Evolutionary conservation across 2,888 invertebrate genomes (phyloP).

Genomic region (Alviniconcha strummeri): DNA sequence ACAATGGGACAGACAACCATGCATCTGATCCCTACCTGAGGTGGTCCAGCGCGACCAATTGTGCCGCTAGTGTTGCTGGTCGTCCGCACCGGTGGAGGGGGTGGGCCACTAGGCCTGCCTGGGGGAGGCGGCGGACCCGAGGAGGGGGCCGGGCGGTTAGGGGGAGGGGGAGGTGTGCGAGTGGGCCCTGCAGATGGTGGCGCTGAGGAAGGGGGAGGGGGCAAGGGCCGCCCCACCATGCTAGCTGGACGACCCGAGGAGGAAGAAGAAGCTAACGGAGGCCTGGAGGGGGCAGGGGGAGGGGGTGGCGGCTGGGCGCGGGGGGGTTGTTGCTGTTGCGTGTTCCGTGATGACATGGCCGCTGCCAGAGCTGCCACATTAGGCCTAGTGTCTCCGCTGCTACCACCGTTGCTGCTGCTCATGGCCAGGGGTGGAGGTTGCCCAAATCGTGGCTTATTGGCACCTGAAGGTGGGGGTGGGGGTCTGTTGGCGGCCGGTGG

Average conservation of each 20-base stretch:
- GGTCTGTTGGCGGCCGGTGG: conserved; percentile 63
- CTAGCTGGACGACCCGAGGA: conserved; percentile 38
- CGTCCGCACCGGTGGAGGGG: conserved; percentile 56
- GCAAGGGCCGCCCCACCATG: conserved; percentile 45
- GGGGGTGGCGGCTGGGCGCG: conserved; percentile 47
- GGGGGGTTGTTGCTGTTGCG: conserved; percentile 42
- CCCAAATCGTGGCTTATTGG: conserved; percentile 71
- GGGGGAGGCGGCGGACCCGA: conserved; percentile 18
- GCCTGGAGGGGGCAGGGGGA: conserved; percentile 43
- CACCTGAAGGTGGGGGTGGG: conserved; percentile 41
- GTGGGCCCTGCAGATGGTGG: conserved; percentile 48
- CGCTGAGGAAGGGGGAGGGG: conserved; percentile 44
- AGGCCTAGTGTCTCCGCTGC: conserved; percentile 12
- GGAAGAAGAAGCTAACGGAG: conserved; percentile 33
- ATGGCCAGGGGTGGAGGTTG: conserved; percentile 40
- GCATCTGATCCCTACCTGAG: conserved; percentile 13
- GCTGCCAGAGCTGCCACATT: conserved; percentile 35
- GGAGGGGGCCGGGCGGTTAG: conserved; percentile 25
- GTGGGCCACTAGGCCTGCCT: conserved; percentile 41
- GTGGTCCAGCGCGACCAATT: conserved; percentile 41
- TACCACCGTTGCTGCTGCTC: conserved; percentile 19
- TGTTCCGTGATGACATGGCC: conserved; percentile 22
- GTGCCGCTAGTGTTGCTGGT: conserved; percentile 37
- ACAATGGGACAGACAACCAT: too few relatives aligned
- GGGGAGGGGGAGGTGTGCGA: conserved; percentile 34